phyloP scores from a whole-genome alignment of 2,888 invertebrate genomes.

The Andrena bucephala region DNA sequence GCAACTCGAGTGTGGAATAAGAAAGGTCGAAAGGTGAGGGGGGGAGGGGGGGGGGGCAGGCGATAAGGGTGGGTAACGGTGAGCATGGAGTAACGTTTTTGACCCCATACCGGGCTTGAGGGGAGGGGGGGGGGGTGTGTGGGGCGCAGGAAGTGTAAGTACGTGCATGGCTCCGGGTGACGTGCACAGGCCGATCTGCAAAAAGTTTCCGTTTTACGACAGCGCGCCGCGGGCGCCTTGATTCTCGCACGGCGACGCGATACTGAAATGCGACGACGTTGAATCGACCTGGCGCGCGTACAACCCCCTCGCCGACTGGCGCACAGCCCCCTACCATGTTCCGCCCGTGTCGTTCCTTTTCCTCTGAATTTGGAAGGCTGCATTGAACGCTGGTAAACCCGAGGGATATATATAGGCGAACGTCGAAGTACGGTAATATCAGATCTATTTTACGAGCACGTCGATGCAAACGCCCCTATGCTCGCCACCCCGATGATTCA shows the following conservation, averaged over 20 bases:
- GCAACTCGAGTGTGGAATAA: constrained; percentile 27
- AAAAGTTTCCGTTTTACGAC: constrained; percentile 72
- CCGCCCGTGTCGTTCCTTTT: constrained; percentile 32
- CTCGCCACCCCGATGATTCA: constrained; percentile 62
- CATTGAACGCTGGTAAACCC: constrained; percentile 44
- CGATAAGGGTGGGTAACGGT: constrained; percentile 15
- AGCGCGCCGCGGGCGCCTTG: constrained; percentile 66
- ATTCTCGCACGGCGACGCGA: constrained; percentile 67
- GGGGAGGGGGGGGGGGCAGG: neutral
- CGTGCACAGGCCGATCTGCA: constrained; percentile 51
- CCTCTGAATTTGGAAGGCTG: constrained; percentile 43
- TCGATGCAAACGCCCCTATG: constrained; percentile 50
- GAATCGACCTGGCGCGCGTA: constrained; percentile 62
- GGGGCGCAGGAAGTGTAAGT: constrained; percentile 26
- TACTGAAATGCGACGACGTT: constrained; percentile 65
- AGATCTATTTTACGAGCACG: constrained; percentile 69
- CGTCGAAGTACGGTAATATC: constrained; percentile 62
- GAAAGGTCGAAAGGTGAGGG: constrained; percentile 20
- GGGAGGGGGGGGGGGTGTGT: neutral
- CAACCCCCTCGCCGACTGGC: neutral
- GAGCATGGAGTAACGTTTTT: constrained; percentile 50
- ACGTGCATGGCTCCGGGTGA: constrained; percentile 46
- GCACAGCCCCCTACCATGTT: neutral
- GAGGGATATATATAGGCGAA: constrained; percentile 26
- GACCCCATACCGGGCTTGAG: constrained; percentile 31